Base-by-base conservation (phyloP, 2,888 invertebrate genomes). In the Nomada lathburiana region DNA sequence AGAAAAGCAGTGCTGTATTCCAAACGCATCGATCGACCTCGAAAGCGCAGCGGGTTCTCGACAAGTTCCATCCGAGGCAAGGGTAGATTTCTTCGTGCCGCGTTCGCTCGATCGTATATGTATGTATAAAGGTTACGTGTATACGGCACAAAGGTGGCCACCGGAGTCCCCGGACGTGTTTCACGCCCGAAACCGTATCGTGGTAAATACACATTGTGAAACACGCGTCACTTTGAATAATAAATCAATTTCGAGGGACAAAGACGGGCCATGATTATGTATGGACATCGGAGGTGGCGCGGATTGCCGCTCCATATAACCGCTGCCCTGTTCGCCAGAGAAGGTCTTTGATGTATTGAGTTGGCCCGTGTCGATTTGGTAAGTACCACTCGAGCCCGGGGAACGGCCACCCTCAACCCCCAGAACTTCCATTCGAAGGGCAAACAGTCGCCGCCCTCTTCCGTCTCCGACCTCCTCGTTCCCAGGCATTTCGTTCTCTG, bases 181-280 rank as follows among this genome's bases (percentile, higher is more conserved):
- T 82, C 86, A 84, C 85, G 83, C 88, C 88, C 88, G 86, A 88
- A 86, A 88, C 88, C 86, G 88, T 88, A 88, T 83, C 82, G 90
- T 93, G 92, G 93, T 93, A 93, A 93, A 93, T 93, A 93, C 93
- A 93, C 93, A 93, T 93, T 93, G 93, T 93, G 92, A 93, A 93
- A 93, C 93, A 93, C 92, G 93, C 93, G 92, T 93, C 92, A 91
- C 93, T 93, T 93, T 93, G 93, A 93, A 93, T 93, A 93, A 93
- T 93, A 93, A 93, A 93, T 93, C 93, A 93, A 93, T 93, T 93
- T 93, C 92, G 92, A 90, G 92, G 92, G 92, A 93, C 93, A 93
- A 93, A 93, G 93, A 93, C 93, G 91, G 74, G 89, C 90, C 91
- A 92, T 93, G 93, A 93, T 93, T 93, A 93, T 93, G 93, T 91